phyloP scores from a whole-genome alignment of 2,888 invertebrate species.

The Keiferia lycopersicella region DNA sequence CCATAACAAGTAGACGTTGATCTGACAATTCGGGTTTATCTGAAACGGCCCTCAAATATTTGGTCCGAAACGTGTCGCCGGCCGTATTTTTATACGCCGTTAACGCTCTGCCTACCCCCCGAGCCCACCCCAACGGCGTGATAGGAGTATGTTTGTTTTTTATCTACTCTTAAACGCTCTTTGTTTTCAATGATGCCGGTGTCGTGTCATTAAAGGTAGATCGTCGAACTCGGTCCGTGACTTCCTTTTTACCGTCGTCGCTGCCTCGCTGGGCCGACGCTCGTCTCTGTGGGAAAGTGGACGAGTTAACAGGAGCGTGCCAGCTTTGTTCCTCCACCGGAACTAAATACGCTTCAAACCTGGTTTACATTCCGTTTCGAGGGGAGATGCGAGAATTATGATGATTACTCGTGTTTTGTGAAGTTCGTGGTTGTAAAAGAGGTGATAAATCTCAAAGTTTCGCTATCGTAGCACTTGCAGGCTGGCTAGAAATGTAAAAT shows the following conservation, averaged over 20 bases:
- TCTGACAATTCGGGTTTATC: no score
- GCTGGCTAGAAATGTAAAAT: no score
- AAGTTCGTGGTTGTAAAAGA: no score
- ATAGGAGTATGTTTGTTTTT: not conserved
- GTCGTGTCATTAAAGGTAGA: conserved; percentile 39
- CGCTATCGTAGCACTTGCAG: no score
- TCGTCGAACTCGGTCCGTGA: conserved; percentile 71
- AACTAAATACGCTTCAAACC: conserved; percentile 42
- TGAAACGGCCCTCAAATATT: no score
- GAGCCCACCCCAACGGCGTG: not conserved
- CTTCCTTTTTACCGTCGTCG: conserved; percentile 74
- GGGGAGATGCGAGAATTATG: not conserved
- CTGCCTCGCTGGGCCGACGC: conserved; percentile 44
- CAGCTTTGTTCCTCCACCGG: conserved; percentile 67
- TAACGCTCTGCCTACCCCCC: not conserved
- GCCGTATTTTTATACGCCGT: not conserved
- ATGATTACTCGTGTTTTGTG: not conserved
- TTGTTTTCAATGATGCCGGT: conserved; percentile 28
- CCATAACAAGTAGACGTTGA: no score
- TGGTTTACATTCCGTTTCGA: conserved; percentile 17
- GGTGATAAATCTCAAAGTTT: no score
- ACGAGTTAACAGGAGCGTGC: conserved; percentile 69
- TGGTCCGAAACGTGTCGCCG: no score
- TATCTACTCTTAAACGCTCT: not conserved
- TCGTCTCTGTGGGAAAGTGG: conserved; percentile 63